A percentile compares a stretch with the other conserved stretches of the same genome.
Evolutionary conservation across 2,113 vertebrate genomes (phyloP).

Genomic region (Steatornis caripensis): DNA sequence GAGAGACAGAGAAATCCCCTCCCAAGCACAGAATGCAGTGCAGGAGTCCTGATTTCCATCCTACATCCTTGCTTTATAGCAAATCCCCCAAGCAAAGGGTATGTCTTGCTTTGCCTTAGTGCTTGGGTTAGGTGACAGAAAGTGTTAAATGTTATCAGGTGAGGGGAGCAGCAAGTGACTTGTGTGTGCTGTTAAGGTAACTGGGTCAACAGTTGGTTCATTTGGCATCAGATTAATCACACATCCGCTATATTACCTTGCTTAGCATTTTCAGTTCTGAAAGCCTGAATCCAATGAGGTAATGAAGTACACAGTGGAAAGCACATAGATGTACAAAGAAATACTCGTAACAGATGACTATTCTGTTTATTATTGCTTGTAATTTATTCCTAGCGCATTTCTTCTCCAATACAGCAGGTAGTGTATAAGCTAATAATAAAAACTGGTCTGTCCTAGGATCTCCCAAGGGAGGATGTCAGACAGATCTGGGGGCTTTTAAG

Average conservation of each 20-base stretch:
- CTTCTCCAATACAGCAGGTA: background rate
- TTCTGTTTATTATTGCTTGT: background rate
- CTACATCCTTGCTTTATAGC: background rate
- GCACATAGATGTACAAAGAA: background rate
- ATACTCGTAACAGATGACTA: background rate
- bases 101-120: background rate
- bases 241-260: background rate
- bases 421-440: background rate
- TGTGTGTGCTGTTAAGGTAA: background rate
- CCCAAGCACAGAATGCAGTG: background rate
- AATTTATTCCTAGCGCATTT: no score
- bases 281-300: background rate
- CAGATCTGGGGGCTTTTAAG: background rate
- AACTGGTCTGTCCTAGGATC: background rate
- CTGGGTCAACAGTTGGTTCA: background rate
- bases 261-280: background rate
- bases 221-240: conserved; percentile 9
- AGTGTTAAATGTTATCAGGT: background rate
- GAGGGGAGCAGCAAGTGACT: background rate
- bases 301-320: background rate
- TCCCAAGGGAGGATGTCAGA: background rate
- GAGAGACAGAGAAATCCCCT: background rate
- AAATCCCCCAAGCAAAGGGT: background rate
- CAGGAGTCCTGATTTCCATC: background rate
- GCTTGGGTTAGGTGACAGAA: background rate